Base-by-base conservation (phyloP, 1,140 invertebrate genomes). In the Papilio polytes region DNA sequence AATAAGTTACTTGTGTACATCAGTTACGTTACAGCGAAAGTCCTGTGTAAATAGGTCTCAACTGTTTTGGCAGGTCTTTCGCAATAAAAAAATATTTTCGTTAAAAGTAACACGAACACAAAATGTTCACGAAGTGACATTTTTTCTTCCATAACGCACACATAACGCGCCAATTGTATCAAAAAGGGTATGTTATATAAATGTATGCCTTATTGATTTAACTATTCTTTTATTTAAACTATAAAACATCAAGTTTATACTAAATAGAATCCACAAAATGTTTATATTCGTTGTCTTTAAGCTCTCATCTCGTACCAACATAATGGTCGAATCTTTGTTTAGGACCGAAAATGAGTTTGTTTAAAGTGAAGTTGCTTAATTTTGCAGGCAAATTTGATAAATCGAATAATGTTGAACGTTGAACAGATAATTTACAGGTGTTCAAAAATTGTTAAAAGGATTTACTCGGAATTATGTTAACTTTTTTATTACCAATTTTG, bases 291-390 rank as follows among this genome's bases (percentile, higher is more conserved):
- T 44, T 46, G 48, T 48, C 22, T 76, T 56, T 22, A 56, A 36
- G 74, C 48, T 76, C 26, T 76, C 26, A n/a, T 20, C 72, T 44
- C 74, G 3, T 74, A 36, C 48, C 20, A 51, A 15, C 4, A 76
- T 53, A 76, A 76, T 56, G 22, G 22, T 10, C 2, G 46, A 13
- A 7, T 76, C 74, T 76, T 76, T 76, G 74, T 76, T 76, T 76
- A 76, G 74, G 74, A 56, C 46, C n/a, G 56, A 76, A 53, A 76
- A 76, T 76, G 74, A 76, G 74, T 48, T 76, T 56, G 72, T 74
- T 56, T 36, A 53, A 53, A 56, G 48, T 76, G 4, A 13, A 76
- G 74, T 76, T 56, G 74, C 74, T 76, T 36, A 76, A 76, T 76
- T 76, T 56, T 22, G 48, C 1, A 53, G 74, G 20, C 15, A 26